Evolutionary conservation across 2,888 invertebrate species (phyloP).

Genomic region (Imbricaverruca yamaguchii): DNA sequence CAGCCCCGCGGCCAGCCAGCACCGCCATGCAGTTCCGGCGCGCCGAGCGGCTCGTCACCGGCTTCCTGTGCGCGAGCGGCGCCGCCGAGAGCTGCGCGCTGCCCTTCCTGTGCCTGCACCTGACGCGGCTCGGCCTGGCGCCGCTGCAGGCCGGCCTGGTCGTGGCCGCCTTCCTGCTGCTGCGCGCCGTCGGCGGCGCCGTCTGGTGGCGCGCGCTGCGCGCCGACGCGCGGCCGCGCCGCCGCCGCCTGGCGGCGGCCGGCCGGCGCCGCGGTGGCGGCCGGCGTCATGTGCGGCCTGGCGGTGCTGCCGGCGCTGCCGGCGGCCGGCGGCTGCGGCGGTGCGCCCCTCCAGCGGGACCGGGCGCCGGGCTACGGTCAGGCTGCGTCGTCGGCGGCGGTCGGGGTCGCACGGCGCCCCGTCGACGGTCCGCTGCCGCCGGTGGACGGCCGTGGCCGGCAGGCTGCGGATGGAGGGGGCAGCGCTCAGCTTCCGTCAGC

Average conservation of each 20-base stretch:
- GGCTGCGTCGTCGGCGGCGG: background rate
- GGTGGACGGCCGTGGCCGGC: background rate
- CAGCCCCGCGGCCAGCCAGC: background rate
- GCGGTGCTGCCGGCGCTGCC: background rate
- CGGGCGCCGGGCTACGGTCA: no score
- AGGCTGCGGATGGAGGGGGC: background rate
- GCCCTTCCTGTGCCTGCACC: conserved; percentile 14
- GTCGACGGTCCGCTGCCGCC: background rate
- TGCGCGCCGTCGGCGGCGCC: conserved; percentile 1
- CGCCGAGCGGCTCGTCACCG: background rate
- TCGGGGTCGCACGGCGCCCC: background rate
- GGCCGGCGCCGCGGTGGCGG: background rate
- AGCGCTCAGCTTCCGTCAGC: background rate
- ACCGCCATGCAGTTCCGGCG: background rate
- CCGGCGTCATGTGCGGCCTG: background rate
- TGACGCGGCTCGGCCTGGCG: background rate
- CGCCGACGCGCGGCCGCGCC: background rate
- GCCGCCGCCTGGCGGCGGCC: background rate
- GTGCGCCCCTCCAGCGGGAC: no score
- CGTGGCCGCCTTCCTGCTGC: background rate
- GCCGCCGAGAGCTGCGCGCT: conserved; percentile 8
- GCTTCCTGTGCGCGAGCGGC: background rate
- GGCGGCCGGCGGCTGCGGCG: background rate
- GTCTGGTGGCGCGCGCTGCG: conserved; percentile 7
- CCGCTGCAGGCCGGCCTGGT: conserved; percentile 3